Evolutionary conservation across 2,888 invertebrate genomes (phyloP), one percentile per base, ranked within the genome.

Genomic region (Gryllus longicercus): DNA sequence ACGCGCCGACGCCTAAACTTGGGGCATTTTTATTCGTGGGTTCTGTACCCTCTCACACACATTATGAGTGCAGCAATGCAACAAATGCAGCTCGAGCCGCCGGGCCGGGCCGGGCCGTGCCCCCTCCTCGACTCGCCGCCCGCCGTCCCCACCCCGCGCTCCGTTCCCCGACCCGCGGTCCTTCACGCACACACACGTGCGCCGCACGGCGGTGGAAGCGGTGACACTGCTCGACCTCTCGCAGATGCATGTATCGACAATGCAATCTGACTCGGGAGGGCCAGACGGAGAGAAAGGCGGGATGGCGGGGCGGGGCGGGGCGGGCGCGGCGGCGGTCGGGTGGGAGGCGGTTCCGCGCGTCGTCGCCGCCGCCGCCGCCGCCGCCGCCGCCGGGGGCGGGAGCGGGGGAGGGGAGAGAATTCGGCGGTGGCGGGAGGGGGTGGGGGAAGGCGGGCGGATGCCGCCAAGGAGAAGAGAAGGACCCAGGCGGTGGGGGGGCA

Each of bases 401-500:
- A n/a, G 21, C 23, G 79, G 51, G 51, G 74, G 11, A 18, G 77
- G 16, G 51, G 78, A 51, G 74, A 38, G 38, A 38, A 4, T 38
- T 38, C 38, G 38, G 38, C 38, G 38, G 79, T 38, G 18, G 84
- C 1, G 84, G 83, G 84, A 84, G 84, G 84, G 84, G 84, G 84
- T n/a, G n/a, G n/a, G n/a, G 75, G 83, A 83, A 83, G 83, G 83
- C 83, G 84, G n/a, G 81, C 84, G 83, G 84, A 85, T 79, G 82
- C 81, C 77, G 77, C 77, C 79, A 77, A 79, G 79, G 77, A 74
- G 74, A 77, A 49, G 50, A 38, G 2, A 49, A 49, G 75, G 79
- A 77, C 49, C n/a, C 16, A n/a, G 77, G 51, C 79, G 49, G 79
- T 79, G 75, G 87, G 87, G 87, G 87, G n/a, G n/a, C 85, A 86